Base-by-base conservation (phyloP, 2,113 vertebrate species). In the Tragelaphus scriptus region DNA sequence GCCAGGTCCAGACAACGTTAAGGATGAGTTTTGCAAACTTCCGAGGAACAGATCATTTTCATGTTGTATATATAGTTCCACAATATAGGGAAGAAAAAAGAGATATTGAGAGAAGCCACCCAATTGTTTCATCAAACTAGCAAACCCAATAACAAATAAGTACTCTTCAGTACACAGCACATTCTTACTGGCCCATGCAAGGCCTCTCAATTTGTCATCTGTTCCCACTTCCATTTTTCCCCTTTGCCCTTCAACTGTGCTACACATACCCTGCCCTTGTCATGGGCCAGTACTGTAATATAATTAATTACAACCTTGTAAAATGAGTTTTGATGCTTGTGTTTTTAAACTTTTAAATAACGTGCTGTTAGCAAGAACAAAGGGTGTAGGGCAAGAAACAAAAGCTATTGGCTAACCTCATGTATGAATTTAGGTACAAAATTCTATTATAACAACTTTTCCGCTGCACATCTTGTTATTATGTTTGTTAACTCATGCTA, bases 41-140 rank as follows among this genome's bases (percentile, higher is more conserved):
- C 88, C 10, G 61, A 79, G n/a, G 56, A 65, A 79, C 6, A 77
- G 40, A 71, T 79, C 59, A 63, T 88, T 97, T 92, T 94, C 40
- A 51, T 55, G 21, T 75, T 44, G 68, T 61, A 23, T 44, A 77
- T 85, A 61, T 10, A 86, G 26, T 63, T 95, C 28, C 6, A 82
- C 85, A 96, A 93, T 47, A 84, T 4, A 56, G 4, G 49, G n/a
- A 26, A 59, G 28, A 9, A 61, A 49, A 53, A 71, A 49, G 28
- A 89, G 7, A 68, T 10, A 40, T 47, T 44, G 26, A 92, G 13
- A 95, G 77, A 93, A 95, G 9, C 16, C 81, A 85, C 1, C 11
- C 8, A 59, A n/a, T 87, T 44, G 68, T 71, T 96, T 68, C 51
- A 51, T 40, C 23, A 65, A 21, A 14, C 21, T 61, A 80, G 91